Evolutionary conservation across 2,113 vertebrate genomes (phyloP), one percentile per base, ranked within the genome.

Genomic region (Leptobrachium ailaonicum): DNA sequence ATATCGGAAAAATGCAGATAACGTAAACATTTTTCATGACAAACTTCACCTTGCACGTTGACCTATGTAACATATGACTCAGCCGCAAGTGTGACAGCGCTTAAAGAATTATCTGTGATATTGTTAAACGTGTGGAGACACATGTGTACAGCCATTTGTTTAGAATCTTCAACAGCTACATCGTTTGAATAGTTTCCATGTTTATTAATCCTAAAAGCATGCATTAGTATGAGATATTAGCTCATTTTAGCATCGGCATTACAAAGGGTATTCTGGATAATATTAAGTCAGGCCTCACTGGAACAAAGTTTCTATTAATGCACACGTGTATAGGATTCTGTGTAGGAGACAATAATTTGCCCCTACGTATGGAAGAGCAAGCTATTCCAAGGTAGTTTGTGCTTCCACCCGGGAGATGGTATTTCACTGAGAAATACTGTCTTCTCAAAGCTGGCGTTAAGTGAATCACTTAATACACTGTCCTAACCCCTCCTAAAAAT

Each of bases 1-100:
- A 66, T 80, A 56, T 54, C 66, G 42, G 70, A 67, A 80, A 77
- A 73, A 80, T 80, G 71, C 13, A 41, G 64, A 75, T 75, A 80
- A 80, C 32, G 42, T 80, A 80, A 80, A 80, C 63, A 74, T 67
- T 80, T 67, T 73, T 74, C 67, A 69, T 69, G 4, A 10, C 44
- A 43, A 43, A 43, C 43, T 69, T 14, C 41, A 69, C 12, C 41
- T 44, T 14, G 12, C 41, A 32, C 41, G 64, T 40, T 66, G 32
- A 12, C 14, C 14, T 66, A 32, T 66, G 56, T 58, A 14, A 58
- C 13, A 12, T 2, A 58, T 5, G 9, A 12, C 13, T 64, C 62
- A 32, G n/a, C 20, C n/a, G 7, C 6, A 20, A 20, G 62, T 2
- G 62, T 20, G 62, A 32, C 4, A 2, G 3, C 56, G 13, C 56